Base-by-base conservation (phyloP, 2,888 invertebrate species). In the Stratiomys singularior region DNA sequence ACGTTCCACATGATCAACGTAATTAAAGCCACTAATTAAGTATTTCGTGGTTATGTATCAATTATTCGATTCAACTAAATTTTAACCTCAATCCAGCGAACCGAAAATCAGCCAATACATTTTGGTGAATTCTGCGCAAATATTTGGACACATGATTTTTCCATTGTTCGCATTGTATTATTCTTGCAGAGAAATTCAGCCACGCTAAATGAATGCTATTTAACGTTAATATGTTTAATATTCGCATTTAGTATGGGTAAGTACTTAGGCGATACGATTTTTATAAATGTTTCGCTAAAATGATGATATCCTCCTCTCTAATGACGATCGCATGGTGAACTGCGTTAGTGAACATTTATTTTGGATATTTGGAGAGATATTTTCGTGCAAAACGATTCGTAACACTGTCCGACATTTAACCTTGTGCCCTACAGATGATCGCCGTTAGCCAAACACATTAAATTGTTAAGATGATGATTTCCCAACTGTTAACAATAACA, bases 331-430 rank as follows among this genome's bases (percentile, higher is more conserved):
- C 18, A 66, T 18, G 18, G 37, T 9, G 9, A 30, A 66, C 21
- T 66, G 11, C 66, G 37, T 28, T 63, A 9, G 66, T 18, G 28
- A 64, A 18, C 64, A 64, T 64, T 64, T 64, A 37, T 37, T 37
- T 37, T 5, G 15, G 21, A 21, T 11, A 2, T 28, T 30, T 27
- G 28, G 30, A 44, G 9, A 67, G 21, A 44, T 11, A 72, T 74
- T 74, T 74, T 74, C 74, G 74, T 74, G 74, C 74, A 74, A 74
- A 74, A 74, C 58, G 74, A 74, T 74, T 74, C 74, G 74, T 74
- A 74, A 74, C 74, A 74, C 74, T 74, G 74, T 74, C 74, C 74
- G 74, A 58, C 58, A 74, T 74, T 74, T 74, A 74, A 74, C 74
- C 74, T 74, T 58, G 74, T 58, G 74, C 74, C 74, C 58, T 74